Evolutionary conservation across 2,888 invertebrate species (phyloP).

Genomic region (Oxystoma pomonae): DNA sequence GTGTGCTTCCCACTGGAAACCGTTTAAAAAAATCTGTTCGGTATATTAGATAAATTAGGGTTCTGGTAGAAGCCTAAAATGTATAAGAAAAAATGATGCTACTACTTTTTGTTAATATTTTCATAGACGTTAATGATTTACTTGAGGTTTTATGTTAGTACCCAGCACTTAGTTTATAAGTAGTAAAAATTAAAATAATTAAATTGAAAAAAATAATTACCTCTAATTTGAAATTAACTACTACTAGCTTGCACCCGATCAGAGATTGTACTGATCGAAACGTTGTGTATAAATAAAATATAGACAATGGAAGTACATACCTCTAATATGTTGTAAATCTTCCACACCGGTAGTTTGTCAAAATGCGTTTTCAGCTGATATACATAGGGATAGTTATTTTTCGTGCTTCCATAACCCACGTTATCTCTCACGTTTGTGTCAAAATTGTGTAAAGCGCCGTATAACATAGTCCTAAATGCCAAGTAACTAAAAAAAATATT

Average conservation of each 20-base stretch:
- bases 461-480: slow-evolving; percentile 32
- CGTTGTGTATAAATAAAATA: too few species aligned
- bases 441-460: slow-evolving; percentile 28
- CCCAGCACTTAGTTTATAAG: too few species aligned
- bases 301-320: slow-evolving; percentile 25
- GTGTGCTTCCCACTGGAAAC: slow-evolving; percentile 13
- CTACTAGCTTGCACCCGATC: too few species aligned
- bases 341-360: slow-evolving; percentile 17
- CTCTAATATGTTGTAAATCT: slow-evolving; percentile 27
- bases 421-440: slow-evolving; percentile 17
- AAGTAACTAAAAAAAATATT: slow-evolving; percentile 24
- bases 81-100: too few species aligned
- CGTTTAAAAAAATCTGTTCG: slow-evolving; percentile 29
- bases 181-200: too few species aligned
- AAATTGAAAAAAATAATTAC: too few species aligned
- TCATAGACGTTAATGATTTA: too few species aligned
- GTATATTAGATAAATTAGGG: slow-evolving; percentile 28
- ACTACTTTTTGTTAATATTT: too few species aligned
- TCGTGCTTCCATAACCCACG: slow-evolving; percentile 16
- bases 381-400: slow-evolving; percentile 29
- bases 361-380: slow-evolving; percentile 27
- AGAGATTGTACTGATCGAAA: too few species aligned
- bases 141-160: too few species aligned
- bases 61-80: slow-evolving; percentile 26
- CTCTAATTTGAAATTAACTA: too few species aligned